phyloP scores from a whole-genome alignment of 2,797 vertebrate species.

The Tangara arthus region DNA sequence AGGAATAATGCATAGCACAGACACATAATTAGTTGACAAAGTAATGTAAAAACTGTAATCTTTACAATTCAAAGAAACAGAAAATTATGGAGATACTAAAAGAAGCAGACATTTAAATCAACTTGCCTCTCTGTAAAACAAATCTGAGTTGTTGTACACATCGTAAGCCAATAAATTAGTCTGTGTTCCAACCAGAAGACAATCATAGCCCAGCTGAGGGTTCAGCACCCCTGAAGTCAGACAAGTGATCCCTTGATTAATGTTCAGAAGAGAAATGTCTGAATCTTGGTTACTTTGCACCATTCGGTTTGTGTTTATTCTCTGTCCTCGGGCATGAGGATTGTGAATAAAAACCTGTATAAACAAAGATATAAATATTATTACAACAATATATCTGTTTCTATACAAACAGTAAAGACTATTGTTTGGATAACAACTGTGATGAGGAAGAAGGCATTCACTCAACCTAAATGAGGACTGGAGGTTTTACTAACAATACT shows the following conservation, averaged over 20 bases:
- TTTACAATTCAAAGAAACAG: neutral
- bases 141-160: conserved; percentile 93
- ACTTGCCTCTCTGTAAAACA: conserved; percentile 94
- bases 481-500: neutral
- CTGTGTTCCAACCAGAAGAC: conserved; percentile 91
- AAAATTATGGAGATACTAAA: neutral
- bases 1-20: neutral
- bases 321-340: conserved; percentile 86
- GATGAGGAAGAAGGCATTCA: neutral
- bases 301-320: conserved; percentile 77
- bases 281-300: conserved; percentile 87
- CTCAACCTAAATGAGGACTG: neutral
- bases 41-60: neutral
- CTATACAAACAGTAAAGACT: neutral
- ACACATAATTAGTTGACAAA: neutral
- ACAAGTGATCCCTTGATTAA: conserved; percentile 94
- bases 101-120: neutral
- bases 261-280: conserved; percentile 92
- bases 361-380: neutral
- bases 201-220: conserved; percentile 82
- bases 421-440: neutral
- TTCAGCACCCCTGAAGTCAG: conserved; percentile 85
- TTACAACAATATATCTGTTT: neutral
- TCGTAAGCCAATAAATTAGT: conserved; percentile 94
- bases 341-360: conserved; percentile 95